Percentiles rank a stretch among this genome's conserved stretches.
These are phyloP conservation scores for Metopia argyrocephala DNA, from an alignment of 2,888 invertebrate species.

Conservation along the genomic window DNA sequence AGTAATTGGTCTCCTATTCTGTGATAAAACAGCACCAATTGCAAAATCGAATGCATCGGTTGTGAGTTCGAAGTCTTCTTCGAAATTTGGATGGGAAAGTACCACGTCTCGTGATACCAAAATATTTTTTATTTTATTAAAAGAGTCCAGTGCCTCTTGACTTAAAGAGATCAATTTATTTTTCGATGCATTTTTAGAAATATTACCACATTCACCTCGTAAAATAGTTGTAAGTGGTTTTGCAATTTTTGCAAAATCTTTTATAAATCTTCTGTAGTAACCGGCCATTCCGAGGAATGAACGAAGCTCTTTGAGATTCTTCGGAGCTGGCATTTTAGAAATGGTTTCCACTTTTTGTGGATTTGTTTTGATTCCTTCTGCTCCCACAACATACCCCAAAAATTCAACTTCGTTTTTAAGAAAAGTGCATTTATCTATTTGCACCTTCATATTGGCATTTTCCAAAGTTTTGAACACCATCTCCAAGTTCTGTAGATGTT, in stretches of 20 bases:
- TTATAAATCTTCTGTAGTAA: background rate
- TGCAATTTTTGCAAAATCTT: too few species aligned
- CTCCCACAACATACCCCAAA: background rate
- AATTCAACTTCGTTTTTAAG: conserved; percentile 4
- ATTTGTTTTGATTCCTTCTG: conserved; percentile 5
- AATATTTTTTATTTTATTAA: conserved; percentile 3
- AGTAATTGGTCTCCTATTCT: conserved; percentile 39
- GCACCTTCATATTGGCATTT: background rate
- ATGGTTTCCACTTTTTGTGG: background rate
- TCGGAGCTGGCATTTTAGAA: background rate
- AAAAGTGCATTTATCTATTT: background rate
- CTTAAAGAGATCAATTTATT: too few species aligned
- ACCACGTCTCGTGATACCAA: conserved; percentile 6
- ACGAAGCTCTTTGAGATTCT: background rate
- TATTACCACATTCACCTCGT: background rate
- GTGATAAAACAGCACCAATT: conserved; percentile 47
- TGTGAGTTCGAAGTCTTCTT: conserved; percentile 42
- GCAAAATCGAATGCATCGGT: conserved; percentile 55
- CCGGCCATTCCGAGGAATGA: background rate
- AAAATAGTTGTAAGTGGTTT: too few species aligned
- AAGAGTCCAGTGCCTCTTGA: background rate
- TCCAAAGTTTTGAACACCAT: background rate
- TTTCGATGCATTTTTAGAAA: background rate
- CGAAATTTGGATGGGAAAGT: conserved; percentile 48
- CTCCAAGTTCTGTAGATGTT: background rate